phyloP scores from a whole-genome alignment of 2,113 vertebrate species.

The Pterocles gutturalis region DNA sequence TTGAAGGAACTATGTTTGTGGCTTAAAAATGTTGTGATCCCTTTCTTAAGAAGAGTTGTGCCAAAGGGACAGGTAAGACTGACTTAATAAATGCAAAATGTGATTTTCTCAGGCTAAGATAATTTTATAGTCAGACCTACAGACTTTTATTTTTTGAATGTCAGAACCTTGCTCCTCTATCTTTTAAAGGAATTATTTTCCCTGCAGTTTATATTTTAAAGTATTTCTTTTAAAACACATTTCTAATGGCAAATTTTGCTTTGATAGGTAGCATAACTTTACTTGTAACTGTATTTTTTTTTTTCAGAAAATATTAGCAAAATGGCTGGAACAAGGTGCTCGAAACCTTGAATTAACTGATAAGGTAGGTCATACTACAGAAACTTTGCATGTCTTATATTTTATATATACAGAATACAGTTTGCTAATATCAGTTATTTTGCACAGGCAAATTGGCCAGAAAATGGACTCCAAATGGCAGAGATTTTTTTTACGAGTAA shows the following conservation, averaged over 20 bases:
- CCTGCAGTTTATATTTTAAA: background rate
- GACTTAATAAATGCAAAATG: background rate
- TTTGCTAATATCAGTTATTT: conserved; percentile 1
- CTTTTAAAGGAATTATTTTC: background rate
- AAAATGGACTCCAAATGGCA: conserved; percentile 91
- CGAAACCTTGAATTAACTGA: conserved; percentile 93
- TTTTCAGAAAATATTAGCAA: conserved; percentile 87
- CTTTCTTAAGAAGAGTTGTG: conserved; percentile 85
- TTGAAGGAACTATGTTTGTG: conserved; percentile 86
- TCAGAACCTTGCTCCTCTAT: background rate
- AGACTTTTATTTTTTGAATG: background rate
- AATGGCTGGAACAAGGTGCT: conserved; percentile 91
- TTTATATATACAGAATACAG: background rate
- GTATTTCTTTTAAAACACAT: background rate
- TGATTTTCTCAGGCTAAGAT: background rate
- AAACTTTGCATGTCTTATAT: background rate
- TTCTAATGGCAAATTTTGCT: background rate
- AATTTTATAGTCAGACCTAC: background rate
- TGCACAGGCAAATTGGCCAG: conserved; percentile 90
- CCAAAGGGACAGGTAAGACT: conserved; percentile 87
- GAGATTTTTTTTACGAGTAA: conserved; percentile 83
- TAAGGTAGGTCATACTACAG: conserved; percentile 81
- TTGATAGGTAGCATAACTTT: background rate
- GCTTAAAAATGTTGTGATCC: conserved; percentile 89
- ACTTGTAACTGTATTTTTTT: background rate